Conservation (phyloP, 1,140 invertebrate species). For the Cydia amplana region DNA sequence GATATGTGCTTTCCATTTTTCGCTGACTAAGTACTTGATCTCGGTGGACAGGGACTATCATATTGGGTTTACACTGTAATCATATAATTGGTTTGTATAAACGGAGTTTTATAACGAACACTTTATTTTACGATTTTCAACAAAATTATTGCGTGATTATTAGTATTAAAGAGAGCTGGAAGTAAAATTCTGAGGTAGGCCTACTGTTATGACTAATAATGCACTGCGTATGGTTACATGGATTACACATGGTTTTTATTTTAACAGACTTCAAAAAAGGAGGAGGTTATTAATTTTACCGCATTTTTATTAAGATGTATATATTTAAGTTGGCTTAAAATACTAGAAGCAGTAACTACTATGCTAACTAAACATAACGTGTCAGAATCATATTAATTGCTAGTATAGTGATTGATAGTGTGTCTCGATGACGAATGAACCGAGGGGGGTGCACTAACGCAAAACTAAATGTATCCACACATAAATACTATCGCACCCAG, state of each 20-base stretch:
- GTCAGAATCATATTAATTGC: constrained; percentile 26
- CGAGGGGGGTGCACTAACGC: not conserved
- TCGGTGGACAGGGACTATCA: not conserved
- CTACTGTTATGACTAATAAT: no score
- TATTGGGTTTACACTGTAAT: not conserved
- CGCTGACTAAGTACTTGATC: constrained; percentile 14
- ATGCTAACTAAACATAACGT: not conserved
- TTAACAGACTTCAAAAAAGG: no score
- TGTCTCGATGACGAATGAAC: constrained; percentile 24
- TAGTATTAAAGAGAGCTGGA: no score
- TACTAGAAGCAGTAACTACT: not conserved
- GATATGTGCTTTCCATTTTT: constrained; percentile 7
- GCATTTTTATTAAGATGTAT: no score
- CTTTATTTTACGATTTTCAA: no score
- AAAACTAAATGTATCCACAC: not conserved
- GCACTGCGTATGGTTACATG: no score
- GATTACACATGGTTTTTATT: no score
- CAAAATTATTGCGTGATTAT: no score
- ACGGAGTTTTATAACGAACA: no score
- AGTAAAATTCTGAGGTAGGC: no score
- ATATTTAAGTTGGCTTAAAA: not conserved
- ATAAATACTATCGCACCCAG: not conserved
- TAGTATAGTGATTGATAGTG: constrained; percentile 25
- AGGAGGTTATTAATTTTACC: not conserved
- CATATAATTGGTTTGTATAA: not conserved